phyloP scores from a whole-genome alignment of 2,888 invertebrate genomes.

The Cacoxenus indagator region DNA sequence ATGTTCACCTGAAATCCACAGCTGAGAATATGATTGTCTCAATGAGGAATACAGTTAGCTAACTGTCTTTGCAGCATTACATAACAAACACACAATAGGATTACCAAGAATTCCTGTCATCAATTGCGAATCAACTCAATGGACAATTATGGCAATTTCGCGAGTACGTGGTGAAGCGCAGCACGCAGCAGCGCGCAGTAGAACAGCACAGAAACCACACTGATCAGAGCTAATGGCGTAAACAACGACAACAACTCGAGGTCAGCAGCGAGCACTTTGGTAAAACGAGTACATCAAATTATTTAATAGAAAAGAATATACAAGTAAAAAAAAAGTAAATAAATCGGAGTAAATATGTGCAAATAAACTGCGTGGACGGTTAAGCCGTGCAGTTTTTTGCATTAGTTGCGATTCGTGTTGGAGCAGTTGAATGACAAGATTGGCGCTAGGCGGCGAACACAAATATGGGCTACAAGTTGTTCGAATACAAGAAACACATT shows the following conservation, averaged over 20 bases:
- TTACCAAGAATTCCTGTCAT: conserved; percentile 25
- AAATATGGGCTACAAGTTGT: conserved; percentile 27
- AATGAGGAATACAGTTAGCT: conserved; percentile 7
- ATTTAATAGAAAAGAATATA: conserved; percentile 19
- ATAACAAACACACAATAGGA: conserved; percentile 21
- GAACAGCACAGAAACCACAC: not conserved
- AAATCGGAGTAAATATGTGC: too few relatives aligned
- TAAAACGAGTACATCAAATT: conserved; percentile 25
- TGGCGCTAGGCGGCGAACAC: not conserved
- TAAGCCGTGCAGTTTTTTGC: not conserved
- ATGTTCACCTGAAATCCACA: not conserved
- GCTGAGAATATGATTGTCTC: not conserved
- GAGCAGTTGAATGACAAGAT: conserved; percentile 2
- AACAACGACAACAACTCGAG: not conserved
- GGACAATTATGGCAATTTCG: conserved; percentile 25
- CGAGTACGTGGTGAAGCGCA: not conserved
- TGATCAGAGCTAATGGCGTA: not conserved
- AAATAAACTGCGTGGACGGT: conserved; percentile 4
- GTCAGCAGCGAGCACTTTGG: conserved; percentile 29
- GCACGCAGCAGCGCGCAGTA: not conserved
- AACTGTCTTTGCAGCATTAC: conserved; percentile 11
- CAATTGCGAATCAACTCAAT: conserved; percentile 29
- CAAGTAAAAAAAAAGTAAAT: too few relatives aligned
- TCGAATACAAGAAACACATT: conserved; percentile 4
- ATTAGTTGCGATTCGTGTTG: conserved; percentile 7